A percentile compares a stretch with the other conserved stretches of the same genome.
phyloP scores from a whole-genome alignment of 2,113 vertebrate genomes.

The Regulus satrapa region DNA sequence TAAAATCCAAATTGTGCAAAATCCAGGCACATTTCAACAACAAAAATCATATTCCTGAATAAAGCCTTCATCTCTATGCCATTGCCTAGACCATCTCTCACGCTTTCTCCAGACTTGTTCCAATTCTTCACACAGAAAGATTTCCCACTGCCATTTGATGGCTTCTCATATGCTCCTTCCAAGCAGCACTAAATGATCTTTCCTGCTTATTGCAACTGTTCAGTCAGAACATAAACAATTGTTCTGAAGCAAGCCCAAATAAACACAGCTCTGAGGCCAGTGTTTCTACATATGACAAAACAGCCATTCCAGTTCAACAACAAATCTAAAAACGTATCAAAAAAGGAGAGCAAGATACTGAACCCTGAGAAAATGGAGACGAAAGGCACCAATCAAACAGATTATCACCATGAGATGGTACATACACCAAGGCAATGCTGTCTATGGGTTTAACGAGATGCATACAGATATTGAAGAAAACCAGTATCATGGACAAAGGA shows the following conservation, averaged over 20 bases:
- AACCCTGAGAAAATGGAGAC: not conserved
- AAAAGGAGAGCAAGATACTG: not conserved
- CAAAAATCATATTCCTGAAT: not conserved
- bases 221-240: not conserved
- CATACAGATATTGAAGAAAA: not conserved
- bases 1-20: not conserved
- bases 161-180: not conserved
- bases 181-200: not conserved
- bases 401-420: not conserved
- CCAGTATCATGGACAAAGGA: conserved; percentile 47
- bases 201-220: not conserved
- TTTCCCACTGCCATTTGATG: not conserved
- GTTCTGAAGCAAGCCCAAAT: not conserved
- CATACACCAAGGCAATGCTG: not conserved
- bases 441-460: not conserved
- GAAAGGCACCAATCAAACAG: not conserved
- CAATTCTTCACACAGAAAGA: not conserved
- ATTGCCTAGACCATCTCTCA: not conserved
- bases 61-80: not conserved
- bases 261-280: not conserved
- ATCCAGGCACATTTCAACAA: not conserved
- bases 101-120: not conserved
- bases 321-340: not conserved
- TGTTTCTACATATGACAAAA: not conserved
- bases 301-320: not conserved